Conservation (phyloP, 2,888 invertebrate genomes). For the Harpagoxenus sublaevis region DNA sequence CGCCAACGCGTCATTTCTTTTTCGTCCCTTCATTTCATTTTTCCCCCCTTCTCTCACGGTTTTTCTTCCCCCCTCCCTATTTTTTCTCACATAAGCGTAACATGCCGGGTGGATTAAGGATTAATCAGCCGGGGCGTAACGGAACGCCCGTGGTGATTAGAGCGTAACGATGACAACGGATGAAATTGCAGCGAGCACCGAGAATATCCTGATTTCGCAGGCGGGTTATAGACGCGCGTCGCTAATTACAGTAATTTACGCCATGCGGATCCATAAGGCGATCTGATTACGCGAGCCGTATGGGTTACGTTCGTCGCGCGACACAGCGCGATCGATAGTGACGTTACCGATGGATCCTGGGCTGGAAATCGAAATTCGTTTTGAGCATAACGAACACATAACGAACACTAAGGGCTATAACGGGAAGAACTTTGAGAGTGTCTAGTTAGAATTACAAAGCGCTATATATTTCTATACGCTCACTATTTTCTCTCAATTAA, state of each 20-base stretch:
- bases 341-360: slow-evolving; percentile 52
- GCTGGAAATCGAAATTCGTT: slow-evolving; percentile 62
- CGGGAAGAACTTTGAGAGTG: slow-evolving; percentile 6
- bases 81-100: slow-evolving; percentile 22
- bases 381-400: background rate
- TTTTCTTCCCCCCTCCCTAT: background rate
- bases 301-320: slow-evolving; percentile 37
- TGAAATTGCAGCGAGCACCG: slow-evolving; percentile 48
- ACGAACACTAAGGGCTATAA: background rate
- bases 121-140: slow-evolving; percentile 45
- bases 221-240: slow-evolving; percentile 31
- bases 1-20: slow-evolving; percentile 13
- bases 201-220: slow-evolving; percentile 53
- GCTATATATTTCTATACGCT: slow-evolving; percentile 51
- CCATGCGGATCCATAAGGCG: slow-evolving; percentile 42
- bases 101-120: slow-evolving; percentile 38
- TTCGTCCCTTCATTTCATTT: background rate
- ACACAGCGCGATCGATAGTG: slow-evolving; percentile 34
- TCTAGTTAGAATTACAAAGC: slow-evolving; percentile 44
- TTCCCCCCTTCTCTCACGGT: background rate
- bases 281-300: slow-evolving; percentile 48
- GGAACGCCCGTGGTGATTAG: slow-evolving; percentile 44
- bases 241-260: slow-evolving; percentile 55
- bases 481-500: slow-evolving; percentile 1
- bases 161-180: slow-evolving; percentile 55